Evolutionary conservation across 2,113 vertebrate genomes (phyloP).

Genomic region (Triplophysa dalaica): DNA sequence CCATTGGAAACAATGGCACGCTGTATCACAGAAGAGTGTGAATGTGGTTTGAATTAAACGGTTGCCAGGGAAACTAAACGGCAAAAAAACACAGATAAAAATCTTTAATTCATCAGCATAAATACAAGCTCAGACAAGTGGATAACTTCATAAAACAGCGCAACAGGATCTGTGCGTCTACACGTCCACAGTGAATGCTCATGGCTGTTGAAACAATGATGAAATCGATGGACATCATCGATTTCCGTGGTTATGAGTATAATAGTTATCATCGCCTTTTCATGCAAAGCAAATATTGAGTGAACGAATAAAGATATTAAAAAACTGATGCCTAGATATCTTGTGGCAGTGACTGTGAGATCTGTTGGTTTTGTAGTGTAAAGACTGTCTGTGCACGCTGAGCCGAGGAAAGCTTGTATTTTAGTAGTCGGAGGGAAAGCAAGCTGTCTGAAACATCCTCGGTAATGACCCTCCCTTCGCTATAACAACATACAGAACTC

Average conservation of each 20-base stretch:
- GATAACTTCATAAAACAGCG: constrained; percentile 43
- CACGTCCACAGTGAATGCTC: not conserved
- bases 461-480: not conserved
- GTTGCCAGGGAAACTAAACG: constrained; percentile 76
- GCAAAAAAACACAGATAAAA: constrained; percentile 55
- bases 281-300: not conserved
- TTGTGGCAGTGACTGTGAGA: not conserved
- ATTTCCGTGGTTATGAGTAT: not conserved
- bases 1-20: not conserved
- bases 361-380: not conserved
- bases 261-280: not conserved
- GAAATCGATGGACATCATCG: constrained; percentile 8
- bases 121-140: constrained; percentile 55
- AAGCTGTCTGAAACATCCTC: constrained; percentile 17
- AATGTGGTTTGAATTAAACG: constrained; percentile 38
- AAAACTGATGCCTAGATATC: not conserved
- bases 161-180: not conserved
- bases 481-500: constrained; percentile 29
- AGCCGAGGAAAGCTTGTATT: not conserved
- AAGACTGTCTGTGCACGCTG: not conserved
- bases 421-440: not conserved
- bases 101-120: constrained; percentile 65
- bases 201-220: not conserved
- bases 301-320: not conserved
- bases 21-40: not conserved